A percentile compares a stretch with the other conserved stretches of the same genome.
These are phyloP conservation scores for Drosophila pruinosa DNA, from an alignment of 1,140 invertebrate genomes.

Conservation along the genomic window DNA sequence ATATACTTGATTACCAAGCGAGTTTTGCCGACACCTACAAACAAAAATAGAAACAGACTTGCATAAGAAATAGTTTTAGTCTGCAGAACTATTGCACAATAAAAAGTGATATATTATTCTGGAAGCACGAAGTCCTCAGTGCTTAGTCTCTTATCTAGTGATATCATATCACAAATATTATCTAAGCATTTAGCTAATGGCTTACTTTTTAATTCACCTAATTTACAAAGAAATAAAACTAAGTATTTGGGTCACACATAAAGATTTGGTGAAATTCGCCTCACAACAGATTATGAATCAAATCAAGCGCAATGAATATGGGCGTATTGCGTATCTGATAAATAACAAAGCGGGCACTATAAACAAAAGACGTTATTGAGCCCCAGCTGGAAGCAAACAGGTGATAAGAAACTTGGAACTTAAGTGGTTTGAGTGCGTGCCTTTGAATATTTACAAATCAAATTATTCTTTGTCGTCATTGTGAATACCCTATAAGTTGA, in stretches of 20 bases:
- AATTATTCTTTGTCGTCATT: conserved; percentile 3
- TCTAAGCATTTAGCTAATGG: too few species aligned
- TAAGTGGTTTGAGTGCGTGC: not conserved
- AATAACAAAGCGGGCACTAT: conserved; percentile 9
- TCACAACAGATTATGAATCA: not conserved
- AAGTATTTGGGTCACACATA: not conserved
- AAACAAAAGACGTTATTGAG: conserved; percentile 36
- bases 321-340: conserved; percentile 16
- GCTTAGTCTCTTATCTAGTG: not conserved
- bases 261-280: not conserved
- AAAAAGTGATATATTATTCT: too few species aligned
- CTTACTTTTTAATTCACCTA: not conserved
- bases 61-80: not conserved
- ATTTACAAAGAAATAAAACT: not conserved
- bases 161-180: not conserved
- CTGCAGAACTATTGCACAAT: too few species aligned
- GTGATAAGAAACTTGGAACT: conserved; percentile 29
- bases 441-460: not conserved
- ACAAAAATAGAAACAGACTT: conserved; percentile 43
- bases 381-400: conserved; percentile 10
- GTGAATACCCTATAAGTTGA: conserved; percentile 17
- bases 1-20: conserved; percentile 92
- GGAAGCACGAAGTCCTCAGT: not conserved
- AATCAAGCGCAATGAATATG: not conserved
- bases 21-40: conserved; percentile 93